These are phyloP conservation scores for Gymnoscopelus braueri DNA, from an alignment of 2,797 vertebrate genomes.

Conservation along the genomic window DNA sequence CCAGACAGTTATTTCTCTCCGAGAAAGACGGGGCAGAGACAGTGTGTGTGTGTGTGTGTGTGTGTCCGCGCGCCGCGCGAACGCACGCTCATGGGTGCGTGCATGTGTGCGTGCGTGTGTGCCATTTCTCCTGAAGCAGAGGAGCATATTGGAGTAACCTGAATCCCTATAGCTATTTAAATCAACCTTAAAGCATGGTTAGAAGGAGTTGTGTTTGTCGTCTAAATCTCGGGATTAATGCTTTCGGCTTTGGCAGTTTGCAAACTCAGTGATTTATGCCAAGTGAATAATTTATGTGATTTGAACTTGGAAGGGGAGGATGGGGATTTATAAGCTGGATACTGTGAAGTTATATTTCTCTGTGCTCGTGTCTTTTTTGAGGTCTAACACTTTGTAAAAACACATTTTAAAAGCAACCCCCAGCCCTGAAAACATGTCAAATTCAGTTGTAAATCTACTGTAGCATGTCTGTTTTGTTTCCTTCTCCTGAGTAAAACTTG, in stretches of 20 bases:
- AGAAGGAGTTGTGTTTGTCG: neutral
- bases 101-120: constrained; percentile 21
- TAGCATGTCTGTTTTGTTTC: neutral
- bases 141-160: constrained; percentile 34
- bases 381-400: neutral
- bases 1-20: constrained; percentile 42
- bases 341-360: neutral
- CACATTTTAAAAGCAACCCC: neutral
- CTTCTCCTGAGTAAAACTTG: neutral
- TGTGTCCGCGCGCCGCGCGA: neutral
- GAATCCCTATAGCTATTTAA: neutral
- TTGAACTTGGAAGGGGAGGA: constrained; percentile 2
- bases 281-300: neutral
- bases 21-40: neutral
- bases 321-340: neutral
- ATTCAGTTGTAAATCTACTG: neutral
- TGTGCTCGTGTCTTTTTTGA: neutral
- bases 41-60: constrained; percentile 14
- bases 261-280: constrained; percentile 1
- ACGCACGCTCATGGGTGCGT: neutral
- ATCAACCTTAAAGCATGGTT: constrained; percentile 23
- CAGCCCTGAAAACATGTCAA: neutral
- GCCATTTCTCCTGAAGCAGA: constrained; percentile 32
- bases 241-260: constrained; percentile 1
- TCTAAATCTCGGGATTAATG: constrained; percentile 2